Evolutionary conservation across 2,888 invertebrate species (phyloP).

Genomic region (Mythimna loreyi): DNA sequence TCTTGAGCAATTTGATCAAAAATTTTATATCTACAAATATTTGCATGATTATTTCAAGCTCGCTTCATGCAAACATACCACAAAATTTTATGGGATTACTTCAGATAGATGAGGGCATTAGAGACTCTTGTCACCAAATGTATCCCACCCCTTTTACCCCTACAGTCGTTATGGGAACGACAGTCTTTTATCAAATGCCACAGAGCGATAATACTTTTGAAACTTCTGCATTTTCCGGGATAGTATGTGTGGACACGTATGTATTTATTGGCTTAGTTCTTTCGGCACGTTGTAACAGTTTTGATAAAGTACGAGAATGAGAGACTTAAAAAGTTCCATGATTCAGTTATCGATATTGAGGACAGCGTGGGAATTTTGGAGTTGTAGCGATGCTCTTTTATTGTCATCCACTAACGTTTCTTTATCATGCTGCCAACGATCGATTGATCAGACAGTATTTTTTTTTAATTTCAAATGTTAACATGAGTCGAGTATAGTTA

Average conservation of each 20-base stretch:
- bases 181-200: slow-evolving; percentile 74
- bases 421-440: not conserved
- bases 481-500: too few species aligned
- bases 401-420: not conserved
- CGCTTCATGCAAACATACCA: slow-evolving; percentile 62
- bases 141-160: slow-evolving; percentile 73
- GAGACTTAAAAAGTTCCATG: slow-evolving; percentile 21
- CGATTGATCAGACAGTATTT: too few species aligned
- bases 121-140: slow-evolving; percentile 76
- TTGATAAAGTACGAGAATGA: slow-evolving; percentile 34
- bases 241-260: slow-evolving; percentile 57
- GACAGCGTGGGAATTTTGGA: slow-evolving; percentile 22
- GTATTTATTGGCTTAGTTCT: slow-evolving; percentile 54
- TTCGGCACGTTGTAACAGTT: slow-evolving; percentile 26
- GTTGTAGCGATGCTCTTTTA: not conserved
- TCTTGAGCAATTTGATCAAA: not conserved
- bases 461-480: too few species aligned
- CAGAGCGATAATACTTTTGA: slow-evolving; percentile 68
- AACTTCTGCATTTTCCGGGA: slow-evolving; percentile 69
- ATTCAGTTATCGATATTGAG: slow-evolving; percentile 18
- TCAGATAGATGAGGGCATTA: slow-evolving; percentile 78
- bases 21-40: slow-evolving; percentile 22
- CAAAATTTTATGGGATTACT: slow-evolving; percentile 79
- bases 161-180: slow-evolving; percentile 72
- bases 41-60: slow-evolving; percentile 39